phyloP scores from a whole-genome alignment of 1,140 invertebrate genomes.

The Reticulitermes speratus region DNA sequence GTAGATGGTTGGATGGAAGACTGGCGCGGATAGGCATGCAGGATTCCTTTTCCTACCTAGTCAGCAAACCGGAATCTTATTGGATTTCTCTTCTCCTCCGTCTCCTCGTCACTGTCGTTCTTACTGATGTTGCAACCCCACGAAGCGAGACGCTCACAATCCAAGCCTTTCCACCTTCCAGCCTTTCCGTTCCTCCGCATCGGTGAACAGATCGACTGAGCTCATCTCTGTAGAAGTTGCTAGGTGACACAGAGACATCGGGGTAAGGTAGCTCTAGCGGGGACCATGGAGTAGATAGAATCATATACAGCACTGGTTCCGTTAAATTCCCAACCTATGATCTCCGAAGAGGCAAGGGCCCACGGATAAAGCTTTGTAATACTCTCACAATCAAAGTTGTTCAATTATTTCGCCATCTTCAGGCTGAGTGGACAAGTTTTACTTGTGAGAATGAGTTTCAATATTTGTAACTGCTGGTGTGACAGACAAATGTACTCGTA shows the following conservation, averaged over 20 bases:
- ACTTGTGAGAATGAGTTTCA: no score
- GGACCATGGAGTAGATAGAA: neutral
- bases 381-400: no score
- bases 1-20: neutral
- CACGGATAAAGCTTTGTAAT: no score
- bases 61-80: conserved; percentile 18
- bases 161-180: neutral
- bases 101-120: neutral
- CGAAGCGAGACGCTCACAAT: neutral
- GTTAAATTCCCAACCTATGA: neutral
- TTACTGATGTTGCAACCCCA: neutral
- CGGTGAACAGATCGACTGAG: neutral
- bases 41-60: conserved; percentile 11
- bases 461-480: no score
- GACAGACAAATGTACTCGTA: no score
- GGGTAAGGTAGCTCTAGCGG: neutral
- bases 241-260: neutral
- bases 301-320: neutral
- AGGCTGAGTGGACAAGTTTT: no score
- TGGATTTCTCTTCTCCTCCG: neutral
- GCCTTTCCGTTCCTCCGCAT: neutral
- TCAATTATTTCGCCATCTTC: no score
- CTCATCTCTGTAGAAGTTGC: neutral
- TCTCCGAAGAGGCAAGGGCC: neutral
- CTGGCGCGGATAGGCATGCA: neutral